Evolutionary conservation across 2,888 invertebrate genomes (phyloP).

Genomic region (Coelopa pilipes): DNA sequence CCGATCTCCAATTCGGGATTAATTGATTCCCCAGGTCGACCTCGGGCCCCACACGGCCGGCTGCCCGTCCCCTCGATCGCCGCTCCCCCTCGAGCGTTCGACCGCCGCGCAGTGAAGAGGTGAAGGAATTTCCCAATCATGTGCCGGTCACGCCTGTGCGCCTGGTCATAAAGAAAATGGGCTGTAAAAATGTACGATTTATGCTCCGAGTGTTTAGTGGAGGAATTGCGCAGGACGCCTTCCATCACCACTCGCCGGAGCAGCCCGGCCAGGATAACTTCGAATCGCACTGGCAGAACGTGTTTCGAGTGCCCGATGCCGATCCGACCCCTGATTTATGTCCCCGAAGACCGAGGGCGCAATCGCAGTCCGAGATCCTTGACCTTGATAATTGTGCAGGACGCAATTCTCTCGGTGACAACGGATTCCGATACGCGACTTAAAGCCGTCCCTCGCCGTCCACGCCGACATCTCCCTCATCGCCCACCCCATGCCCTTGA

Average conservation of each 20-base stretch:
- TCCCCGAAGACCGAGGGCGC: no score
- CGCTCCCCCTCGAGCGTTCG: no score
- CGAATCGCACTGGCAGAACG: not conserved
- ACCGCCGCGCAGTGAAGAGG: not conserved
- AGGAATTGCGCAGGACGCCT: not conserved
- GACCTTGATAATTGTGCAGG: no score
- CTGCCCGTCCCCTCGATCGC: no score
- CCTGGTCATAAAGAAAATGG: slow-evolving; percentile 24
- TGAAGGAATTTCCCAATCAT: not conserved
- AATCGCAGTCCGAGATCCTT: no score
- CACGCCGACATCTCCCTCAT: no score
- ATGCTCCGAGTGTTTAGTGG: no score
- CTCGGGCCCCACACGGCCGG: not conserved
- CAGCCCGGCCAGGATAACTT: not conserved
- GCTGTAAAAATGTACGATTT: not conserved
- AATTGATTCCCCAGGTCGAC: not conserved
- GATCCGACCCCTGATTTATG: no score
- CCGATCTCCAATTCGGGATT: not conserved
- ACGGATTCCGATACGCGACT: no score
- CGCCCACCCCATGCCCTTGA: no score
- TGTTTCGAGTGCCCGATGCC: not conserved
- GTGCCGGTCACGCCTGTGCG: slow-evolving; percentile 31
- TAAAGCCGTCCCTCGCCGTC: no score
- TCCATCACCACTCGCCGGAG: not conserved
- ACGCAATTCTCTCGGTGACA: no score